Base-by-base conservation (phyloP, 1,140 invertebrate species). In the Meloidogyne hapla region DNA sequence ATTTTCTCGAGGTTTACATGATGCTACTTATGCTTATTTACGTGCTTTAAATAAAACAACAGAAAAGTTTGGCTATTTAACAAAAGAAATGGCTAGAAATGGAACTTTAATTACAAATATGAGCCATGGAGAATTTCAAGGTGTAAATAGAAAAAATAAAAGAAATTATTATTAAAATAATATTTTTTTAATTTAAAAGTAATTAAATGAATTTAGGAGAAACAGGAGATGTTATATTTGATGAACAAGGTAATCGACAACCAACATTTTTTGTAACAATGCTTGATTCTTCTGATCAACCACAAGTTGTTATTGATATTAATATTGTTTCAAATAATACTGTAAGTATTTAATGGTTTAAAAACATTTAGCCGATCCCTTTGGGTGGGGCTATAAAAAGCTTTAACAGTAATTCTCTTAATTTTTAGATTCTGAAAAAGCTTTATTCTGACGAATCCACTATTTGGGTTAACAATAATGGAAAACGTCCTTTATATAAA, bases 201-300 rank as follows among this genome's bases (percentile, higher is more conserved):
- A 62, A 23, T 62, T 45, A 38, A 68, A 71, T 12, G 5, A 71
- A 26, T 75, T 75, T 40, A 79, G 80, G 80, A 18, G 76, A 78
- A 56, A 83, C 80, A 18, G 80, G 80, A 10, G n/a, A 26, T 42
- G 75, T 81, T 21, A 67, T 26, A 8, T 74, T 83, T 21, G 69
- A 74, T 45, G 33, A 81, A 64, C 75, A 82, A 69, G 80, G 80
- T 15, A 81, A 80, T 23, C 48, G 80, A 68, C 63, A 75, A 25
- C 80, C 80, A 13, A 64, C 71, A 42, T 83, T 81, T 61, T 75
- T 40, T 42, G 69, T 78, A 1, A 71, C 73, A 8, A 70, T 45
- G 15, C 69, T 81, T 10, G 64, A 76, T 65, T 6, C 40, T 15
- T n/a, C 15, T 5, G 73, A 83, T 65, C 21, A 12, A 33, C 71